Evolutionary conservation across 2,797 vertebrate genomes (phyloP), one percentile per base, ranked within the genome.

Genomic region (Saguinus oedipus): DNA sequence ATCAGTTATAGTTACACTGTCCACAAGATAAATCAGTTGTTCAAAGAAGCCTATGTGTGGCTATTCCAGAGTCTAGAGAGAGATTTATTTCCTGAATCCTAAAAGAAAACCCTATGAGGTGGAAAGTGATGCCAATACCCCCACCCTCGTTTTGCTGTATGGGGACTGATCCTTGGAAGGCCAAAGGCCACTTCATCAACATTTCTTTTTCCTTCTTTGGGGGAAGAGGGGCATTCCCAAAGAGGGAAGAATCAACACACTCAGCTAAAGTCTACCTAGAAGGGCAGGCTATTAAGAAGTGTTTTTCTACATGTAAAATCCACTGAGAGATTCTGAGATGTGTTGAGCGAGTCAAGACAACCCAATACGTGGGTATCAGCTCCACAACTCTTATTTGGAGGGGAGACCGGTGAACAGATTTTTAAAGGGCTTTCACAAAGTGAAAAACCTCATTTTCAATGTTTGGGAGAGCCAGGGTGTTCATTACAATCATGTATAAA

Each of bases 371-470:
- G 55, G 50, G 30, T 90, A 75, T 74, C 39, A 68, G 4, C 15
- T 90, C 50, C 12, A 76, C 7, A 87, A 75, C 26, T 90, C 27
- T 53, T 88, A 75, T 83, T 80, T 74, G 90, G 46, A 7, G 26
- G 26, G 20, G 42, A 36, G 14, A 75, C 7, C 15, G 72, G 84
- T 46, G 64, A 81, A 12, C 39, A 11, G 44, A 88, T 8, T 83
- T 92, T 93, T 79, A 95, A 85, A 80, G 78, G 22, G 88, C 7
- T 86, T 93, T 80, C 57, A 61, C n/a, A 92, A 57, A 84, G 55
- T 88, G 78, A 46, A 79, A 86, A 86, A 46, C 26, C 26, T 55
- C 46, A 68, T 70, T 82, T 89, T 93, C 39, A 80, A 24, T 68
- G 80, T 88, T 76, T 80, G 30, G 68, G 75, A 96, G 64, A 92